Conservation (phyloP, 2,797 vertebrate species). For the Eleutherodactylus coqui region DNA sequence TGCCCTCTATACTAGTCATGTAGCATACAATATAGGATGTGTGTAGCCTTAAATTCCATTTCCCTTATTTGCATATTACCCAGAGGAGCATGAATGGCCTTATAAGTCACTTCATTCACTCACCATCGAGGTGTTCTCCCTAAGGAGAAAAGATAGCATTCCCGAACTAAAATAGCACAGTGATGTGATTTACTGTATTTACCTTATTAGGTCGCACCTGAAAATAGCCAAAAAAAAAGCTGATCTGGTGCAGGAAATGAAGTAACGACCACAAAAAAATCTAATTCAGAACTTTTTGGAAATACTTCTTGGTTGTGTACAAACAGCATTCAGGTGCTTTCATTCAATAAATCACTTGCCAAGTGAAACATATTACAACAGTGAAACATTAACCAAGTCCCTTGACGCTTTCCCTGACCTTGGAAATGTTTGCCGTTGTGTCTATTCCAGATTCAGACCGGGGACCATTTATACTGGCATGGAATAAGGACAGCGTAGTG, state of each 20-base stretch:
- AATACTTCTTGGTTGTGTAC: neutral
- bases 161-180: too few species aligned
- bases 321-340: neutral
- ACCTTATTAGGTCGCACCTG: neutral
- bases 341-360: constrained; percentile 25
- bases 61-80: too few species aligned
- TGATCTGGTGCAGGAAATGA: neutral
- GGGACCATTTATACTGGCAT: constrained; percentile 37
- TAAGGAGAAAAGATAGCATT: too few species aligned
- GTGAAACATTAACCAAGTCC: constrained; percentile 48
- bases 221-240: neutral
- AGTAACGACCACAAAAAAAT: neutral
- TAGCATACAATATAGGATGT: neutral
- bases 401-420: constrained; percentile 43
- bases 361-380: constrained; percentile 14
- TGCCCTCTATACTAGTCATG: neutral
- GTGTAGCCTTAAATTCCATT: too few species aligned
- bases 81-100: too few species aligned
- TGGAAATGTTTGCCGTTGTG: constrained; percentile 32
- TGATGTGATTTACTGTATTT: neutral
- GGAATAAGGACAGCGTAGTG: constrained; percentile 5
- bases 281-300: neutral
- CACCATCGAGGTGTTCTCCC: too few species aligned
- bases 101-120: too few species aligned
- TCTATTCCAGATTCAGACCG: constrained; percentile 23